Percentiles rank a stretch among this genome's conserved stretches.
Evolutionary conservation across 2,888 invertebrate genomes (phyloP).

Genomic region (Poecilobothrus nobilitatus): DNA sequence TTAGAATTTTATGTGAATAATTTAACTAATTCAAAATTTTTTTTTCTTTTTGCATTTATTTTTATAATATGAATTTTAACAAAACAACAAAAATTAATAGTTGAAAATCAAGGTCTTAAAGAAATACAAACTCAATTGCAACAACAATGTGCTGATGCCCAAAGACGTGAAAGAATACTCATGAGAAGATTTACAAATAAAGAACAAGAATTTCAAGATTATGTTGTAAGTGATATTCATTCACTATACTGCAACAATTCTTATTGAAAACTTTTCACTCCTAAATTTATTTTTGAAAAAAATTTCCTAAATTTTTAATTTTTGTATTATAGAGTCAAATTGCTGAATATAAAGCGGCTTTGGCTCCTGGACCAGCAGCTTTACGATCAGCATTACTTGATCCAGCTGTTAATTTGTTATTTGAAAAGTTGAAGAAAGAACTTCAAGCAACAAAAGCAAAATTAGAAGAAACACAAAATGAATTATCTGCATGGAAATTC

Average conservation of each 20-base stretch:
- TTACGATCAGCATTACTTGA: conserved; percentile 80
- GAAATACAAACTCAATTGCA: conserved; percentile 72
- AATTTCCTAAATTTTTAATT: too few relatives aligned
- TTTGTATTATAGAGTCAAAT: conserved; percentile 67
- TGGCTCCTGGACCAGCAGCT: conserved; percentile 67
- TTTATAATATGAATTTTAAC: too few relatives aligned
- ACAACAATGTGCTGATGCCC: conserved; percentile 75
- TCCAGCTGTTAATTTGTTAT: conserved; percentile 89
- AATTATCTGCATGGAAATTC: conserved; percentile 97
- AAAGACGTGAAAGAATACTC: conserved; percentile 84
- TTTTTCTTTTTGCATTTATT: too few relatives aligned
- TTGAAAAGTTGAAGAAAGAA: conserved; percentile 85
- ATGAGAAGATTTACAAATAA: conserved; percentile 87
- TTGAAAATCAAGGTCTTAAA: conserved; percentile 42
- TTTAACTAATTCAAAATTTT: too few relatives aligned
- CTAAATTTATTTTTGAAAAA: background rate
- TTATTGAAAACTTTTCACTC: too few relatives aligned
- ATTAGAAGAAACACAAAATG: conserved; percentile 94
- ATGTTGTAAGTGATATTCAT: conserved; percentile 63
- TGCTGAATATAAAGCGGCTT: conserved; percentile 82
- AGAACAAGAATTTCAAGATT: conserved; percentile 95
- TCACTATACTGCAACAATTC: too few relatives aligned
- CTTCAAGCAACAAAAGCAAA: conserved; percentile 80
- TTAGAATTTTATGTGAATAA: too few relatives aligned
- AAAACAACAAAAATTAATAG: conserved; percentile 23